A percentile compares a stretch with the other conserved stretches of the same genome.
phyloP scores from a whole-genome alignment of 35 echinoderm and acorn worm species.

The Lytechinus pictus region DNA sequence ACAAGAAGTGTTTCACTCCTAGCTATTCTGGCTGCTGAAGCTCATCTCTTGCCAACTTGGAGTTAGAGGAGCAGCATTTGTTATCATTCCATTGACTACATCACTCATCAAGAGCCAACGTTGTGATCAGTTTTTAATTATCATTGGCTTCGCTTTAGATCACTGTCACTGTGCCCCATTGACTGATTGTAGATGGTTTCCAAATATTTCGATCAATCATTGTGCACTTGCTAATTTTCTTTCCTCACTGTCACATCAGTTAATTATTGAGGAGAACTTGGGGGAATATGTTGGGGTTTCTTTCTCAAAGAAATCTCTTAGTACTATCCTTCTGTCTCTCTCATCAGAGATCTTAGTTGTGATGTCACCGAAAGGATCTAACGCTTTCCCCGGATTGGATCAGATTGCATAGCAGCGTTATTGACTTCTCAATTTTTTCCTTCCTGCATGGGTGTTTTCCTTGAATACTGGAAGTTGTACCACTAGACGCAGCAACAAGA shows the following conservation, averaged over 20 bases:
- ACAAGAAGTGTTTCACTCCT: neutral
- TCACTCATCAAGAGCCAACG: neutral
- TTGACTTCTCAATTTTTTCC: neutral
- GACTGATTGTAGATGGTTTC: neutral
- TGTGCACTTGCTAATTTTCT: neutral
- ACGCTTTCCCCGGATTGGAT: neutral
- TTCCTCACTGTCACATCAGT: neutral
- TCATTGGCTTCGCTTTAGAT: neutral
- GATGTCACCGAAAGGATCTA: constrained; percentile 5
- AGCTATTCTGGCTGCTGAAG: neutral
- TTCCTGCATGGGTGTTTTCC: neutral
- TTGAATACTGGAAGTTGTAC: neutral
- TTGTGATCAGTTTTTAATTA: neutral
- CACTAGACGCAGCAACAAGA: neutral
- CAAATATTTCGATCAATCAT: neutral
- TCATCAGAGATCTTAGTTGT: neutral
- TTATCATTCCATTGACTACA: neutral
- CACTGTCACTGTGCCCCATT: neutral
- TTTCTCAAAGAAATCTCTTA: neutral
- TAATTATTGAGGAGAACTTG: neutral
- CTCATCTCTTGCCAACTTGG: neutral
- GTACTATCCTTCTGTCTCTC: neutral
- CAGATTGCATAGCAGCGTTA: neutral
- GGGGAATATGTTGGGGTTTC: neutral
- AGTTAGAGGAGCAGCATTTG: neutral